phyloP scores from a whole-genome alignment of 2,888 invertebrate genomes.

The Dasypogon diadema region DNA sequence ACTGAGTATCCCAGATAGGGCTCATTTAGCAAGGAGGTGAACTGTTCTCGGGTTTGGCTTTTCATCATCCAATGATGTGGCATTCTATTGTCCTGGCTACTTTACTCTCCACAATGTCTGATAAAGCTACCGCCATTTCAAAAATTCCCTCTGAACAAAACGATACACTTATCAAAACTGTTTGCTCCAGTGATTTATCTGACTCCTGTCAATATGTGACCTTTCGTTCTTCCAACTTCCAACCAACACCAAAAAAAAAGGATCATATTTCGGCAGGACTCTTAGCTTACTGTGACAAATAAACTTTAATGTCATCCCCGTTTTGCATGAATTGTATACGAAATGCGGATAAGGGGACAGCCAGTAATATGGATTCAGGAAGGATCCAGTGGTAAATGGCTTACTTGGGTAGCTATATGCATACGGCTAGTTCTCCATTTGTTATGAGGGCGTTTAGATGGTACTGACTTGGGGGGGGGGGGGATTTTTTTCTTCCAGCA shows the following conservation, averaged over 20 bases:
- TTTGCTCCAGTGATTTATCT: slow-evolving; percentile 47
- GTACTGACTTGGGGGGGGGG: not conserved
- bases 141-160: not conserved
- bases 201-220: slow-evolving; percentile 46
- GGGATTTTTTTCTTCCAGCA: not conserved
- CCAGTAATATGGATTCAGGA: not conserved
- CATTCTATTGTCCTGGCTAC: slow-evolving; percentile 21
- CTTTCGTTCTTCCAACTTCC: not conserved
- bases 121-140: slow-evolving; percentile 16
- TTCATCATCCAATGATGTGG: slow-evolving; percentile 37
- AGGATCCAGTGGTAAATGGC: slow-evolving; percentile 24
- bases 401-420: not conserved
- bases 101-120: not conserved
- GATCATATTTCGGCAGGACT: not conserved
- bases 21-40: slow-evolving; percentile 38
- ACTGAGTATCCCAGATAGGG: slow-evolving; percentile 17
- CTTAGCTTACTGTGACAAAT: slow-evolving; percentile 17
- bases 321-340: slow-evolving; percentile 6
- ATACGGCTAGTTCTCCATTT: not conserved
- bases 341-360: not conserved
- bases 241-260: not conserved
- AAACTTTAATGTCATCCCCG: slow-evolving; percentile 34
- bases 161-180: slow-evolving; percentile 43
- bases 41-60: slow-evolving; percentile 1
- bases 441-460: not conserved